Base-by-base conservation (phyloP, 2,113 vertebrate species). In the Sylvilagus bachmani region DNA sequence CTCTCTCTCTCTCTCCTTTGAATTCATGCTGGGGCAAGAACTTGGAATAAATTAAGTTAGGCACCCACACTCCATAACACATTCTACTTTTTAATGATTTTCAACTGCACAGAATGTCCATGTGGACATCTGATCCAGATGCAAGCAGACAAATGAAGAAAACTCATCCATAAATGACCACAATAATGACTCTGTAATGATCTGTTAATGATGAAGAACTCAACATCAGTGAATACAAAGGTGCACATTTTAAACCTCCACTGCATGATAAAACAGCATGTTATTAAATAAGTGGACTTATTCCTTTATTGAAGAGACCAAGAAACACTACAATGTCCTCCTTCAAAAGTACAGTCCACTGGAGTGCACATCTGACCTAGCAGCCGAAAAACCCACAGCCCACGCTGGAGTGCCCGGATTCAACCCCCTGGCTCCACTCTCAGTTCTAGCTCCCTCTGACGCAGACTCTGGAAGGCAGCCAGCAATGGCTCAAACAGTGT, bases 261-360 rank as follows among this genome's bases (percentile, higher is more conserved):
- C 1, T 36, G 13, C 9, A 24, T 78, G 21, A 44, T 64, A 44
- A 90, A 86, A 75, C 11, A 93, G 51, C 22, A 49, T 62, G 62
- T 87, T 31, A 86, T 77, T 31, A 71, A 90, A 51, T 3, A 2
- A 93, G 31, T 49, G 31, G 58, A 24, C 36, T 88, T 55, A 77
- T 13, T 36, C 2, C 21, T 49, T 79, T 24, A 4, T 17, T 12
- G 36, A 84, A 53, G 62, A 92, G 12, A 13, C 9, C 49, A 77
- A 64, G 44, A 84, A 69, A 66, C 33, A 24, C 21, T 55, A 49
- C 4, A 12, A 24, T 62, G 29, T 29, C 22, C 82, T 73, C 33
- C 61, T 96, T 66, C 29, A 82, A 81, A 86, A 92, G 80, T 29
- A 84, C 13, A 83, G 12, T 58, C 55, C 55, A 58, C 19, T 16